Evolutionary conservation across 2,113 vertebrate genomes (phyloP), one percentile per base, ranked within the genome.

Genomic region (Engraulis encrasicolus): DNA sequence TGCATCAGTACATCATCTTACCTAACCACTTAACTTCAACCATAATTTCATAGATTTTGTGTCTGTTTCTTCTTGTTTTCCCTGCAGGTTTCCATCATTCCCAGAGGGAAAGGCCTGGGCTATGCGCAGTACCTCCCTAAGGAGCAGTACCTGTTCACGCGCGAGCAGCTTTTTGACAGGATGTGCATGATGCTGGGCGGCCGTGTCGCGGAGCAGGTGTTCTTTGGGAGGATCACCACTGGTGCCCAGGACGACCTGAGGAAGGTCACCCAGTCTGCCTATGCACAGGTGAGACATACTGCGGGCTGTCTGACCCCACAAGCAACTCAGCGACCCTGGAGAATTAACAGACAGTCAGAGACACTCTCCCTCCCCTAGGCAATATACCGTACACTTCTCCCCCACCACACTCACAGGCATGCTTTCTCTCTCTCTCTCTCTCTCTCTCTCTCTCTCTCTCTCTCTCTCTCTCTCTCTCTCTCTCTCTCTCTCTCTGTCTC

Each of bases 181-280:
- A 90, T 93, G 94, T 94, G 93, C 45, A 89, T 93, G 90, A 91
- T 93, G 94, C 89, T 95, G 20, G 93, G 93, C 0, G 94, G 93
- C 0, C 87, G 92, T 0, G 95, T 94, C 49, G 92, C 94, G 0
- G 93, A 94, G 88, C 92, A 92, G 88, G 88, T 95, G 1, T 94
- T 94, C 84, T 95, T 95, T 7, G 89, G 90, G 18, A 85, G 17
- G n/a, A 88, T 95, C 85, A 94, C 93, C 54, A 92, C 90, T 0
- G 94, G 92, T 0, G 94, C 94, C 20, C 93, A 94, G 81, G 94
- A 94, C 0, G 93, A 94, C 86, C 85, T 93, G 61, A 91, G 85
- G 87, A 94, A 91, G 80, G 92, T 94, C 83, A 94, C 93, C 0
- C 94, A 93, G 89, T 93, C 90, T 0, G 90, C 93, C 7, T 93